These are phyloP conservation scores for Scaeva pyrastri DNA, from an alignment of 2,888 invertebrate genomes.

Conservation along the genomic window DNA sequence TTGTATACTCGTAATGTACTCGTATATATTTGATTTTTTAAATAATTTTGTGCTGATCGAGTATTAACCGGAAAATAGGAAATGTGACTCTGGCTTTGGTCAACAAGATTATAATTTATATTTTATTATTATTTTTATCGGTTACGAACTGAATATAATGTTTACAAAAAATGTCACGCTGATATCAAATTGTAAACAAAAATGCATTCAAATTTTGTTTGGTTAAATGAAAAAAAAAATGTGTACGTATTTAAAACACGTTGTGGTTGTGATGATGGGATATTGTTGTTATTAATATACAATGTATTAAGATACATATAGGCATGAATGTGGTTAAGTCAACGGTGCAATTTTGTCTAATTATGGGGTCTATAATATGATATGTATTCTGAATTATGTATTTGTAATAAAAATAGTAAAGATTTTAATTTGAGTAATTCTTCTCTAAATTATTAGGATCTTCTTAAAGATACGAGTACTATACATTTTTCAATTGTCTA, in stretches of 20 bases:
- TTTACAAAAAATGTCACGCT: conserved; percentile 36
- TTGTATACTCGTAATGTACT: too few relatives aligned
- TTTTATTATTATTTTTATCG: conserved; percentile 5
- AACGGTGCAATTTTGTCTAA: too few relatives aligned
- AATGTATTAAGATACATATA: too few relatives aligned
- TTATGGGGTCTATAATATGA: too few relatives aligned
- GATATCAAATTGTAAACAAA: conserved; percentile 67
- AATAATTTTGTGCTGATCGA: conserved; percentile 31
- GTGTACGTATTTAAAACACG: neutral
- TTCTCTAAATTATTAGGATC: too few relatives aligned
- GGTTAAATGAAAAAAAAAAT: neutral
- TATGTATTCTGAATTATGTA: too few relatives aligned
- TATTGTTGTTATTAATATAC: conserved; percentile 18
- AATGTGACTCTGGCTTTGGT: conserved; percentile 38
- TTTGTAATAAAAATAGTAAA: too few relatives aligned
- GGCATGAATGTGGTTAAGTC: too few relatives aligned
- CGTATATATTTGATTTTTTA: neutral
- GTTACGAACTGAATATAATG: conserved; percentile 18
- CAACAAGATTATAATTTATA: conserved; percentile 36
- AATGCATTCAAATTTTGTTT: conserved; percentile 41
- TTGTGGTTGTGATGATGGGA: conserved; percentile 22
- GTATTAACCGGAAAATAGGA: conserved; percentile 56
- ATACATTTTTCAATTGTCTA: too few relatives aligned
- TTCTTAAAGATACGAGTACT: too few relatives aligned
- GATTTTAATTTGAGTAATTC: too few relatives aligned